phyloP scores from a whole-genome alignment of 2,888 invertebrate species.

The Dastarcus helophoroides region DNA sequence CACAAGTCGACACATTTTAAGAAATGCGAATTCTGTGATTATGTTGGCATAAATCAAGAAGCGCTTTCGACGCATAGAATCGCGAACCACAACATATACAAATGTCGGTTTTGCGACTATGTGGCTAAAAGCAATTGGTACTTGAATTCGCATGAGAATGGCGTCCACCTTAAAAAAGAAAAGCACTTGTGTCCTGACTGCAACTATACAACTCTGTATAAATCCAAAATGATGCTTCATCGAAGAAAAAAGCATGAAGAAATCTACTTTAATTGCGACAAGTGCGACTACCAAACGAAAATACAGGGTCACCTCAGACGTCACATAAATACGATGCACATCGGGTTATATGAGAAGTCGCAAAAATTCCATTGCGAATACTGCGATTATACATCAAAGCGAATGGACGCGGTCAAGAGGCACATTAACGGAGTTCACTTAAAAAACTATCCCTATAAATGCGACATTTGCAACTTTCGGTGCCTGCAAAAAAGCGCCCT shows the following conservation, averaged over 20 bases:
- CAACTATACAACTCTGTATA: too few species aligned
- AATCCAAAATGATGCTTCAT: too few species aligned
- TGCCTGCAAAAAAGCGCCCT: too few species aligned
- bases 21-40: too few species aligned
- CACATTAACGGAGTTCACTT: slow-evolving; percentile 1
- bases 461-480: too few species aligned
- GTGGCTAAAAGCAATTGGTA: background rate
- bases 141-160: background rate
- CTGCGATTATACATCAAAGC: slow-evolving; percentile 1
- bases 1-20: too few species aligned
- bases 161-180: background rate
- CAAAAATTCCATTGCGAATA: background rate
- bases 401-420: background rate
- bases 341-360: background rate
- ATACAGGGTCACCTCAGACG: slow-evolving; percentile 1
- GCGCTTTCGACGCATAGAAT: too few species aligned
- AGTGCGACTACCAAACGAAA: background rate
- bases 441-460: too few species aligned
- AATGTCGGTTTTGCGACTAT: slow-evolving; percentile 2
- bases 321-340: slow-evolving; percentile 2
- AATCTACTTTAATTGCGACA: background rate
- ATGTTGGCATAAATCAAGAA: too few species aligned
- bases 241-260: background rate
- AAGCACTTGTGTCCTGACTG: background rate
- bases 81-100: too few species aligned